Conservation (phyloP, 2,888 invertebrate species). For the Stenchaetothrips biformis region DNA sequence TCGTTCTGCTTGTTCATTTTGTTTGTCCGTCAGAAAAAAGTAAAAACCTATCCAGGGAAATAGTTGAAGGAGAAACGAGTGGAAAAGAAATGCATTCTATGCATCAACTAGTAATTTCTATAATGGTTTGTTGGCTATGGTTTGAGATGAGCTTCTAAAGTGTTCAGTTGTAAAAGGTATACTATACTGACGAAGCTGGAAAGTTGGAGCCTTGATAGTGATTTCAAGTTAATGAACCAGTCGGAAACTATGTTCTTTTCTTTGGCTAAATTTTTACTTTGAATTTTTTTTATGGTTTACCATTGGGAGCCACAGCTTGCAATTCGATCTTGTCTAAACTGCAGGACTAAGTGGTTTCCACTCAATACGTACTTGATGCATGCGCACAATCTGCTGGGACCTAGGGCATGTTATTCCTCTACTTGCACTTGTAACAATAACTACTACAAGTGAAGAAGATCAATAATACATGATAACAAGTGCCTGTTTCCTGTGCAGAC, state of each 20-base stretch:
- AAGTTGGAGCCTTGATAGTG: neutral
- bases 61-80: neutral
- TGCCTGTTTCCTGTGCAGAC: slow-evolving; percentile 7
- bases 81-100: neutral
- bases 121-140: neutral
- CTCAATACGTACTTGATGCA: slow-evolving; percentile 16
- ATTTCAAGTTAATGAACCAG: slow-evolving; percentile 1
- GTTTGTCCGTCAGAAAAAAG: neutral
- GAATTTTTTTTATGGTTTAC: neutral
- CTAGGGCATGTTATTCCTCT: neutral
- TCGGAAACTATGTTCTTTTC: neutral
- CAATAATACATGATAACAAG: neutral
- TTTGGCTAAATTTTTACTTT: neutral
- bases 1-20: neutral
- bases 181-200: neutral
- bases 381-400: slow-evolving; percentile 11
- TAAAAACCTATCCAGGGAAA: slow-evolving; percentile 5
- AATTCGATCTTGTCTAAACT: neutral
- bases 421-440: neutral
- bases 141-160: slow-evolving; percentile 15
- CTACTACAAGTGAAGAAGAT: neutral
- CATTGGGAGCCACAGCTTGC: neutral
- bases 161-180: neutral
- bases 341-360: neutral
- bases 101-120: neutral